Conservation (phyloP, 2,888 invertebrate genomes). For the Ecdyonurus torrentis region DNA sequence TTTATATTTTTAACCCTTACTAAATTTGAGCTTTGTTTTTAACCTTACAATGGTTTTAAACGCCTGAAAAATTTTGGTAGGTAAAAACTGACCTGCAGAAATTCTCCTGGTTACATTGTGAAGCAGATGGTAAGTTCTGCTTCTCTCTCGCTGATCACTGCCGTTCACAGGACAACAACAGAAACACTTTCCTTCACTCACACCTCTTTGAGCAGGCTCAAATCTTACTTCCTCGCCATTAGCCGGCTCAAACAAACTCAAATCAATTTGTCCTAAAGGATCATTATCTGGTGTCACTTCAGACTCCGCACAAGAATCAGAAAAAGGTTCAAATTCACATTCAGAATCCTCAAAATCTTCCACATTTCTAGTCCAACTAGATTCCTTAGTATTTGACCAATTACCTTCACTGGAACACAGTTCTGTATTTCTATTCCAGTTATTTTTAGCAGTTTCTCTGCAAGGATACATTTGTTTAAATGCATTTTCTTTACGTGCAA, state of each 20-base stretch:
- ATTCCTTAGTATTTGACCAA: too few species aligned
- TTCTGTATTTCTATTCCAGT: neutral
- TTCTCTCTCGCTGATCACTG: neutral
- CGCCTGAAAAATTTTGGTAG: neutral
- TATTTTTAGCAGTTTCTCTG: neutral
- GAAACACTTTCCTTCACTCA: neutral
- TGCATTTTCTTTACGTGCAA: neutral
- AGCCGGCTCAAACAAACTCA: neutral
- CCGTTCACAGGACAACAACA: neutral
- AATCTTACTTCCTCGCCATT: too few species aligned
- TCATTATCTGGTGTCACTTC: neutral
- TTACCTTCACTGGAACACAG: too few species aligned
- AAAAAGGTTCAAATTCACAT: constrained; percentile 1
- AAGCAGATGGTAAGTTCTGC: neutral
- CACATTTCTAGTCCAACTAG: neutral
- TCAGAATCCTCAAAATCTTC: neutral
- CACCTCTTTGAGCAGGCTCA: too few species aligned
- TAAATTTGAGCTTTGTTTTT: too few species aligned
- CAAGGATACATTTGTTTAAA: neutral
- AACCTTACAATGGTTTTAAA: too few species aligned
- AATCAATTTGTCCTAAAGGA: neutral
- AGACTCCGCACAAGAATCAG: neutral
- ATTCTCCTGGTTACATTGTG: neutral
- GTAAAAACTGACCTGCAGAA: neutral
- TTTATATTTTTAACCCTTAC: too few species aligned